These are phyloP conservation scores for Protonemura montana DNA, from an alignment of 2,888 invertebrate species.

Conservation along the genomic window DNA sequence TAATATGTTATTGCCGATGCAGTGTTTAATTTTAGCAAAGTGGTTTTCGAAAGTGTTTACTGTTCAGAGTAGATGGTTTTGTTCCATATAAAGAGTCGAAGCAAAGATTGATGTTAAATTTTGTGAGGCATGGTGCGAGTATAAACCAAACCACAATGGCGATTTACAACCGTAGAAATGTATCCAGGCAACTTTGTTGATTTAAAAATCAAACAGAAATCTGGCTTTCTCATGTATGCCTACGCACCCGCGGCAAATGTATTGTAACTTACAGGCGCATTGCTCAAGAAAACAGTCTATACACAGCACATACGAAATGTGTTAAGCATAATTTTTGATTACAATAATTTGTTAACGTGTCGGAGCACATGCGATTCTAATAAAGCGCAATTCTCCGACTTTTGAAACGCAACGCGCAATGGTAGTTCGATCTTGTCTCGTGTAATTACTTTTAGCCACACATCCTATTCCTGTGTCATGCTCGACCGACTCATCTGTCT, in stretches of 20 bases:
- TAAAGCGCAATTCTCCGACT: neutral
- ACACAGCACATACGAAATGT: neutral
- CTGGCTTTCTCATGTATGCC: neutral
- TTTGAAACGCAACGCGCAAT: neutral
- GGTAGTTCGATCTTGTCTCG: neutral
- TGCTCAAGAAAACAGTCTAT: neutral
- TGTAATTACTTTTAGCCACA: neutral
- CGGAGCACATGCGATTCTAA: neutral
- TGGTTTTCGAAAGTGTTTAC: conserved; percentile 2
- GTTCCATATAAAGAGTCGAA: neutral
- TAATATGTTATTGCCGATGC: neutral
- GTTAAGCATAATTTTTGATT: neutral
- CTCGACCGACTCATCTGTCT: neutral
- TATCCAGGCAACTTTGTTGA: neutral
- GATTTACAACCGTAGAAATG: neutral
- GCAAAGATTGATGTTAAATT: too few species aligned
- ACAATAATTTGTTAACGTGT: neutral
- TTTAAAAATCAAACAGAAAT: neutral
- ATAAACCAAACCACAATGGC: neutral
- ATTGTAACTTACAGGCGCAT: neutral
- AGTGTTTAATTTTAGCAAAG: neutral
- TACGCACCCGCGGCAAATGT: neutral
- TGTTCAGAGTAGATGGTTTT: neutral
- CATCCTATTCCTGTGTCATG: neutral
- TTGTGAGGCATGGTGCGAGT: too few species aligned